Evolutionary conservation across 2,888 invertebrate species (phyloP), one percentile per base, ranked within the genome.

Genomic region (Linnaemya vulpina): DNA sequence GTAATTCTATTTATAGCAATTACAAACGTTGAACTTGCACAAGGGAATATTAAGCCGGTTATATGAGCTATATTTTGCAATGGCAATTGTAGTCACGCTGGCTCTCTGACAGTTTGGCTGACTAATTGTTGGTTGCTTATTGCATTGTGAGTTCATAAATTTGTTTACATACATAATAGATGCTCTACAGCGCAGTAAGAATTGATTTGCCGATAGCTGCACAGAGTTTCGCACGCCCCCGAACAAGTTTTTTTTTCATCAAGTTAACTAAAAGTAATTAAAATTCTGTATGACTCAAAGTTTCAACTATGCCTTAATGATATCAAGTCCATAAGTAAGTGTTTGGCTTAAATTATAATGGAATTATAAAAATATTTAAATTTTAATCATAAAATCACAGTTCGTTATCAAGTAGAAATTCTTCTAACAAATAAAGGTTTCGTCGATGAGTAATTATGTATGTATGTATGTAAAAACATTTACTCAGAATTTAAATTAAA

Each of bases 1-100:
- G 81, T 85, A 85, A 76, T 77, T 63, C 85, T 87, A 87, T 87
- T 87, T 82, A 70, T 87, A 87, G 83, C 79, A 83, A 84, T 86
- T 86, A 84, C 86, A 67, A 82, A 58, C 55, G 20, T 65, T 83
- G 75, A 81, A 81, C 81, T 82, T 81, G 81, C 62, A 86, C 53
- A 75, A 86, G 84, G 51, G 55, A 74, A 46, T 75, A 75, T 82
- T 73, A 82, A 82, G 78, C 78, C 74, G 81, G 68, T 78, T 77
- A n/a, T 65, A 11, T 53, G 20, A 74, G 74, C 38, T 60, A 70
- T 25, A 63, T 62, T 53, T 35, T 8, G 30, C 20, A 78, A 70
- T 68, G 67, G 3, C 51, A n/a, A n/a, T 80, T 71, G 17, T 58
- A 30, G 58, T 4, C 38, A 11, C 38, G n/a, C n/a, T 53, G 62